Percentiles rank a stretch among this genome's conserved stretches.
Conservation (phyloP, 2,113 vertebrate genomes). For the Chlorocebus sabaeus region DNA sequence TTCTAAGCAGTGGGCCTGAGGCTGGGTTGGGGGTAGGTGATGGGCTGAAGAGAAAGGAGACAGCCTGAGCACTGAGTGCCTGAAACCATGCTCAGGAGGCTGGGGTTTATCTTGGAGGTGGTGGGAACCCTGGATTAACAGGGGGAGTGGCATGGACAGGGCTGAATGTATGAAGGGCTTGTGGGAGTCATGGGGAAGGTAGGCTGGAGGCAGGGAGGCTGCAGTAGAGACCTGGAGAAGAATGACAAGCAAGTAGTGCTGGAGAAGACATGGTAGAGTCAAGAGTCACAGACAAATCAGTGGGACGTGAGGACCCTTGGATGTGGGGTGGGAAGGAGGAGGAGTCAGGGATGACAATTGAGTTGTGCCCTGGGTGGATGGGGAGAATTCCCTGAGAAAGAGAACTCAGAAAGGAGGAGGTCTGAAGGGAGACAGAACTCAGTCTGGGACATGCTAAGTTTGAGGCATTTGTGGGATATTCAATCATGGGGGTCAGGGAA, state of each 20-base stretch:
- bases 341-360: not conserved
- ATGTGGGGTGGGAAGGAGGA: not conserved
- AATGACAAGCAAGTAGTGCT: not conserved
- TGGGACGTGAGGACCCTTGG: not conserved
- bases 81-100: not conserved
- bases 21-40: fast-evolving
- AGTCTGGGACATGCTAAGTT: not conserved
- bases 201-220: not conserved
- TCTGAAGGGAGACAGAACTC: fast-evolving
- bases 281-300: not conserved
- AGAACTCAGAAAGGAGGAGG: not conserved
- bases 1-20: not conserved
- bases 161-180: not conserved
- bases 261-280: not conserved
- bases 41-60: not conserved
- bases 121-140: not conserved
- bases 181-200: not conserved
- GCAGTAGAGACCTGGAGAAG: not conserved
- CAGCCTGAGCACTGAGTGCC: not conserved
- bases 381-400: not conserved
- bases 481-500: fast-evolving
- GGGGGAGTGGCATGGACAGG: not conserved
- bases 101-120: not conserved
- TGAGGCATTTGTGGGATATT: not conserved
- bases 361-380: not conserved